A percentile compares a stretch with the other conserved stretches of the same genome.
These are phyloP conservation scores for Atta cephalotes DNA, from an alignment of 1,140 invertebrate species.

Conservation along the genomic window DNA sequence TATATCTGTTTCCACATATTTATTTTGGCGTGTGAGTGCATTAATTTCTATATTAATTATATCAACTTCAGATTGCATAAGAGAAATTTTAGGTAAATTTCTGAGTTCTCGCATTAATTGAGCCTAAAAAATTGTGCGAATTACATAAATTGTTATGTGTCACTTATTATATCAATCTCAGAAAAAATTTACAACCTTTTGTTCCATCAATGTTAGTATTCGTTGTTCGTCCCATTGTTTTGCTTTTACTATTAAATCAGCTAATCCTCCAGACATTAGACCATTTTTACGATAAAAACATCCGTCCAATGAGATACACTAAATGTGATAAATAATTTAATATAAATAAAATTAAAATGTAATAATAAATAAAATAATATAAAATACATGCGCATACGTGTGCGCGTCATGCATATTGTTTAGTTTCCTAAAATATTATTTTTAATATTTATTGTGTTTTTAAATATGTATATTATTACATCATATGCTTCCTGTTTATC, in stretches of 20 bases:
- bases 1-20: slow-evolving; percentile 96
- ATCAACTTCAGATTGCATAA: slow-evolving; percentile 98
- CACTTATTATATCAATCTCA: not conserved
- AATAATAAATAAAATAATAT: not conserved
- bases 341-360: slow-evolving; percentile 12
- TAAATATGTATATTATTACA: slow-evolving; percentile 82
- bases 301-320: slow-evolving; percentile 97
- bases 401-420: not conserved
- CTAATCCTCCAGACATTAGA: slow-evolving; percentile 97
- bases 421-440: slow-evolving; percentile 6
- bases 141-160: slow-evolving; percentile 15
- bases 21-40: slow-evolving; percentile 95
- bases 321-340: slow-evolving; percentile 59
- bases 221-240: slow-evolving; percentile 98
- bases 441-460: not conserved
- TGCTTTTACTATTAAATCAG: slow-evolving; percentile 95
- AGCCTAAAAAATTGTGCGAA: slow-evolving; percentile 85
- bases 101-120: slow-evolving; percentile 93
- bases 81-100: slow-evolving; percentile 97
- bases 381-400: not conserved
- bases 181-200: slow-evolving; percentile 85
- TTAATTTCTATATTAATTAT: slow-evolving; percentile 98
- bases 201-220: slow-evolving; percentile 92
- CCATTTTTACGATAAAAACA: slow-evolving; percentile 98
- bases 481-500: slow-evolving; percentile 89